Conservation (phyloP, 1,140 invertebrate species). For the Drosophila teissieri region DNA sequence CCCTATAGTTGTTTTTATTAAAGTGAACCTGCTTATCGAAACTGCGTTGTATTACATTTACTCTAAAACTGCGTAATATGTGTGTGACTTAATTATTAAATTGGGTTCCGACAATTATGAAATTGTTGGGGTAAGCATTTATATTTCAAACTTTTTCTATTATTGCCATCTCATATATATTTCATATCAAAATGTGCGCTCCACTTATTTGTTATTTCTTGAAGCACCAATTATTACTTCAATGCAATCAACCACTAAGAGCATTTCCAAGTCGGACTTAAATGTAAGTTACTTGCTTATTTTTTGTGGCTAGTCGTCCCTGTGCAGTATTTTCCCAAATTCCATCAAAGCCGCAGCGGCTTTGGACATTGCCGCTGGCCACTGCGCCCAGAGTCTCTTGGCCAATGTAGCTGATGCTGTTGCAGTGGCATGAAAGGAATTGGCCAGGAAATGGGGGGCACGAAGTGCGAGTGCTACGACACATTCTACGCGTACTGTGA, state of each 20-base stretch:
- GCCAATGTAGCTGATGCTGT: slow-evolving; percentile 24
- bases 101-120: too few species aligned
- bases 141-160: too few species aligned
- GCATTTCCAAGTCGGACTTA: neutral
- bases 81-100: neutral
- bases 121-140: too few species aligned
- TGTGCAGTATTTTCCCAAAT: slow-evolving; percentile 52
- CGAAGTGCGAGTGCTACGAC: slow-evolving; percentile 19
- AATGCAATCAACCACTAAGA: neutral
- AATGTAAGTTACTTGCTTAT: neutral
- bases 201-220: too few species aligned
- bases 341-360: slow-evolving; percentile 56
- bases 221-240: neutral
- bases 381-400: slow-evolving; percentile 25
- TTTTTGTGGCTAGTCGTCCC: slow-evolving; percentile 19
- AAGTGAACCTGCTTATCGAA: slow-evolving; percentile 13
- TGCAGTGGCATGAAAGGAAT: slow-evolving; percentile 50
- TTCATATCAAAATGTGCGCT: too few species aligned
- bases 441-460: slow-evolving; percentile 4
- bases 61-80: slow-evolving; percentile 1
- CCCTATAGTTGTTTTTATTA: slow-evolving; percentile 1
- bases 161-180: too few species aligned
- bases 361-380: slow-evolving; percentile 34
- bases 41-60: neutral
- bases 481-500: slow-evolving; percentile 44